Evolutionary conservation across 2,113 vertebrate genomes (phyloP).

Genomic region (Phoenicopterus ruber): DNA sequence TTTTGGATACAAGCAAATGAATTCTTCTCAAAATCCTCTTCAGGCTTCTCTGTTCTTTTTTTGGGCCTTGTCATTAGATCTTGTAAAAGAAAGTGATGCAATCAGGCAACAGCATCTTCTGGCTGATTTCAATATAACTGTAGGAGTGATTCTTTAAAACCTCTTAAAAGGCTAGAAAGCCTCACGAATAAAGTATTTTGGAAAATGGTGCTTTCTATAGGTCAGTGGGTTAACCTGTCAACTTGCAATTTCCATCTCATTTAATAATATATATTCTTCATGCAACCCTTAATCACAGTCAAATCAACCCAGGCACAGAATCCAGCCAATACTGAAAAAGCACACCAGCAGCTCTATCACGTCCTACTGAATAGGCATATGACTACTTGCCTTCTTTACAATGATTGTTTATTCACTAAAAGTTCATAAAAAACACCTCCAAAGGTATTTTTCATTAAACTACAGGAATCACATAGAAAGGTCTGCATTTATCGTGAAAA

Average conservation of each 20-base stretch:
- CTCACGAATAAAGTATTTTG: background rate
- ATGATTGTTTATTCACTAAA: background rate
- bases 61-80: rapidly evolving
- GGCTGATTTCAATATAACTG: background rate
- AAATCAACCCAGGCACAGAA: background rate
- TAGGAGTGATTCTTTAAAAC: background rate
- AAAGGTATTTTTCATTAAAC: background rate
- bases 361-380: background rate
- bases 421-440: background rate
- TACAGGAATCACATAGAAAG: background rate
- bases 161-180: background rate
- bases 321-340: background rate
- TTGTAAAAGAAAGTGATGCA: background rate
- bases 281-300: background rate
- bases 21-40: background rate
- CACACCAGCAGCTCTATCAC: background rate
- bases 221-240: background rate
- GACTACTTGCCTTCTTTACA: background rate
- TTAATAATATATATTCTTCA: background rate
- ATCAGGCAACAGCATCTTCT: background rate
- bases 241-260: background rate
- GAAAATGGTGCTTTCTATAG: background rate
- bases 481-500: background rate
- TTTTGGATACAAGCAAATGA: background rate
- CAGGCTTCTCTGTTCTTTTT: background rate